A percentile compares a stretch with the other conserved stretches of the same genome.
phyloP scores from a whole-genome alignment of 2,888 invertebrate species.

The Spilosoma lubricipeda region DNA sequence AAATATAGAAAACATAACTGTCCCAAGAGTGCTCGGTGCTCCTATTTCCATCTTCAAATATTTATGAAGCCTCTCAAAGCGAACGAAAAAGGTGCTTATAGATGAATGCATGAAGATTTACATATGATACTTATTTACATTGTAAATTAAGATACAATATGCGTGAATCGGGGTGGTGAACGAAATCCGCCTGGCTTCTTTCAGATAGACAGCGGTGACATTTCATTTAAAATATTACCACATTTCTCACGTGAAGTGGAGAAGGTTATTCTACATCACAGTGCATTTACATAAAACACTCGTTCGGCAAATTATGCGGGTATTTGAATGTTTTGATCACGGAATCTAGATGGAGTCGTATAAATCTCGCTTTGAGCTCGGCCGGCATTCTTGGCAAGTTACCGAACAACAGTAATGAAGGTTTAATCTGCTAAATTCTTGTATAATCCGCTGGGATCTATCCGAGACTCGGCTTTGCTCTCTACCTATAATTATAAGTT shows the following conservation, averaged over 20 bases:
- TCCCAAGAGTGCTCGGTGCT: constrained; percentile 5
- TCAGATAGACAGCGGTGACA: constrained; percentile 32
- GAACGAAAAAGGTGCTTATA: constrained; percentile 16
- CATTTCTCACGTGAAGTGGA: constrained; percentile 28
- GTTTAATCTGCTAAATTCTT: constrained; percentile 75
- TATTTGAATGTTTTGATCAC: constrained; percentile 67
- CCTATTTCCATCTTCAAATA: constrained; percentile 40
- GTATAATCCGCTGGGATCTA: constrained; percentile 67
- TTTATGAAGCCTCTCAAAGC: constrained; percentile 29
- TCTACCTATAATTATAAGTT: constrained; percentile 56
- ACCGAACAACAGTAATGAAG: constrained; percentile 79
- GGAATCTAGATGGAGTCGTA: constrained; percentile 62
- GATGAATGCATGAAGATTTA: constrained; percentile 30
- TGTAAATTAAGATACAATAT: constrained; percentile 44
- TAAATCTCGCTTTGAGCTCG: constrained; percentile 75
- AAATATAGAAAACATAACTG: constrained; percentile 3
- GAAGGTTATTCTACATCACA: constrained; percentile 44
- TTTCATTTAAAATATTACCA: constrained; percentile 50
- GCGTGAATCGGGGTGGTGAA: constrained; percentile 27
- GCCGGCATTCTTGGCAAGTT: constrained; percentile 72
- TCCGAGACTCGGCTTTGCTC: constrained; percentile 60
- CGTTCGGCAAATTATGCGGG: constrained; percentile 65
- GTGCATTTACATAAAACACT: constrained; percentile 71
- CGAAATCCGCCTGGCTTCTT: constrained; percentile 32
- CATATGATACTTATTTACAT: constrained; percentile 45